Conservation (phyloP, 2,113 vertebrate species). For the Microtus ochrogaster region DNA sequence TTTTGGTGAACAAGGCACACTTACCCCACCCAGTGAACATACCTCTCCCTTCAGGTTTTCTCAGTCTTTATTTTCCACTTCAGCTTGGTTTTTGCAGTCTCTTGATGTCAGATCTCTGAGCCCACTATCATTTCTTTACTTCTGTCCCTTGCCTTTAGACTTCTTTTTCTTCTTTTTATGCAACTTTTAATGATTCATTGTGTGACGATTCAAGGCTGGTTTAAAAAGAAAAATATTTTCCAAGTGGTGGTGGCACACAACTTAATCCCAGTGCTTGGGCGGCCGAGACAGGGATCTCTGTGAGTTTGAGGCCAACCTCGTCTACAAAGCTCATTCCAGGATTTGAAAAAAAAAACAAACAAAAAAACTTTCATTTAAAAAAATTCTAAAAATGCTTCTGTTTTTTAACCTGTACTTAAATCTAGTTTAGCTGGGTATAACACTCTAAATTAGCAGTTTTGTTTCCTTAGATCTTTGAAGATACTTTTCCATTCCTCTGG, state of each 20-base stretch:
- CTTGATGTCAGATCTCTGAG: not conserved
- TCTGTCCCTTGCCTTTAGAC: not conserved
- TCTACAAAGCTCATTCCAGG: not conserved
- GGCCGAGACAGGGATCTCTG: not conserved
- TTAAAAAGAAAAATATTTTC: not conserved
- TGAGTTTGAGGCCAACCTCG: not conserved
- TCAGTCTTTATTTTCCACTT: not conserved
- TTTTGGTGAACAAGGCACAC: not conserved
- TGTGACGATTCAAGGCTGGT: not conserved
- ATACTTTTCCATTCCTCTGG: not conserved
- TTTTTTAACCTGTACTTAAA: not conserved
- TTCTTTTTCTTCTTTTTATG: not conserved
- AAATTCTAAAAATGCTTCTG: not conserved
- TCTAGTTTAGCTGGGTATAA: not conserved
- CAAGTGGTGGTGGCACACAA: not conserved
- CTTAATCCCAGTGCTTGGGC: not conserved
- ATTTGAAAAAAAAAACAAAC: not conserved
- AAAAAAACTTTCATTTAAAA: not conserved
- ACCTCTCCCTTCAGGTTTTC: not conserved
- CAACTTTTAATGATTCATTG: not conserved
- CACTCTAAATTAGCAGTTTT: not conserved
- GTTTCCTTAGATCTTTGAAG: not conserved
- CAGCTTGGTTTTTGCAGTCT: not conserved
- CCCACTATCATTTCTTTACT: not conserved
- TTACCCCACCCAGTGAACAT: not conserved